Evolutionary conservation across 2,113 vertebrate species (phyloP), one percentile per base, ranked within the genome.

Genomic region (Ceratotherium simum): DNA sequence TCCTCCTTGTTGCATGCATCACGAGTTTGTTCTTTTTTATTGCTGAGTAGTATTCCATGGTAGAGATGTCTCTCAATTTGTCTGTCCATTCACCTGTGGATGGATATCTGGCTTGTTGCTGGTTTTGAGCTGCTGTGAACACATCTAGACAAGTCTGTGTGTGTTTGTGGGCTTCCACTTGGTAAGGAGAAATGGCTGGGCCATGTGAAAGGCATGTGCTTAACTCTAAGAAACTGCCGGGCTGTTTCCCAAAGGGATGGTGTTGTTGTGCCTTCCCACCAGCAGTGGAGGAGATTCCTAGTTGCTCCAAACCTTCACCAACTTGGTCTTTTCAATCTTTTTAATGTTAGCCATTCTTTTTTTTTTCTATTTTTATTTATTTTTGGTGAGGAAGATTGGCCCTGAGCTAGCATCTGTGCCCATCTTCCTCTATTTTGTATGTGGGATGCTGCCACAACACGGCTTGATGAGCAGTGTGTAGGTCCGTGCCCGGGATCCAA

Each of bases 231-330:
- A 72, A 87, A 7, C 76, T 14, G 36, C 16, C 4, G 4, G 1
- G 82, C 27, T 58, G 46, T 39, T 64, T 90, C 56, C 64, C 56
- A 17, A 1, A n/a, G 36, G 46, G 67, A 11, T 27, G 5, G 1
- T 12, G 0, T 0, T 2, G 0, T 18, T 20, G 54, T 3, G 27
- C 4, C 0, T 51, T 11, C 60, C 70, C n/a, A 20, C 31, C 10
- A 21, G 79, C 67, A 7, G 23, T 33, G 14, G 7, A 56, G 17
- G 20, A 29, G 33, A 12, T 51, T 16, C 23, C 11, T 16, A 14
- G 14, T 17, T 23, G 51, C 14, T 11, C 20, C 5, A 0, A 5
- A 3, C 18, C 12, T 10, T 31, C 25, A 14, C 31, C 36, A 51
- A 5, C 20, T 13, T 56, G 46, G 3, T 0, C 3, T 20, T 25